phyloP scores from a whole-genome alignment of 2,797 vertebrate genomes.

The Lacerta agilis region DNA sequence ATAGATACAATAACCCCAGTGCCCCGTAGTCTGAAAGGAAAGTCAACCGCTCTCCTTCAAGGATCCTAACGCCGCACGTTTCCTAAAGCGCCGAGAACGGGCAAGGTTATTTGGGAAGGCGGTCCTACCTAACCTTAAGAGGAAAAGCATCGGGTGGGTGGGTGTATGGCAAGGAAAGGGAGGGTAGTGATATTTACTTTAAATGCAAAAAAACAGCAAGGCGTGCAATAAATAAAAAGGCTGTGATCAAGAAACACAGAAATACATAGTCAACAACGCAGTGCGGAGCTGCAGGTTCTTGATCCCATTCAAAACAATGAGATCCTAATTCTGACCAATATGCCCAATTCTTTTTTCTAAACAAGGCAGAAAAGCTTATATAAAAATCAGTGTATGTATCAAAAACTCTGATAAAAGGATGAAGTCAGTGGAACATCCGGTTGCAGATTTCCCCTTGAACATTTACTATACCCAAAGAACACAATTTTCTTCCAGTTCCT shows the following conservation, averaged over 20 bases:
- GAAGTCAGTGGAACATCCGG: not conserved
- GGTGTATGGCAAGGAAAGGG: not conserved
- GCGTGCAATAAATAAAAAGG: not conserved
- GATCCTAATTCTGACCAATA: not conserved
- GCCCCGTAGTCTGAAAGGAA: slow-evolving; percentile 78
- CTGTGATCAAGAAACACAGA: not conserved
- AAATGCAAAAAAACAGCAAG: not conserved
- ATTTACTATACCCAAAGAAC: not conserved
- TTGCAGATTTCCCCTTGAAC: not conserved
- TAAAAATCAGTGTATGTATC: not conserved
- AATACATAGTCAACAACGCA: not conserved
- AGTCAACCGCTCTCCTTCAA: slow-evolving; percentile 33
- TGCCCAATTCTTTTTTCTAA: not conserved
- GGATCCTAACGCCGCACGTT: slow-evolving; percentile 13
- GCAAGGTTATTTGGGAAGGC: slow-evolving; percentile 34
- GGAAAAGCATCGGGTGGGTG: not conserved
- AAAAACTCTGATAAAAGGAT: not conserved
- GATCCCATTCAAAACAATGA: not conserved
- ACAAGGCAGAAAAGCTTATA: not conserved
- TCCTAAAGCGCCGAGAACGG: slow-evolving; percentile 29
- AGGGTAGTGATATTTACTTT: not conserved
- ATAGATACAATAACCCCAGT: slow-evolving; percentile 93
- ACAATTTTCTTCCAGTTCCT: not conserved
- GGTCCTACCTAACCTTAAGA: slow-evolving; percentile 9
- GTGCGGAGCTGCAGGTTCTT: not conserved